A percentile compares a stretch with the other conserved stretches of the same genome.
phyloP scores from a whole-genome alignment of 2,113 vertebrate species.

The Rhineura floridana region DNA sequence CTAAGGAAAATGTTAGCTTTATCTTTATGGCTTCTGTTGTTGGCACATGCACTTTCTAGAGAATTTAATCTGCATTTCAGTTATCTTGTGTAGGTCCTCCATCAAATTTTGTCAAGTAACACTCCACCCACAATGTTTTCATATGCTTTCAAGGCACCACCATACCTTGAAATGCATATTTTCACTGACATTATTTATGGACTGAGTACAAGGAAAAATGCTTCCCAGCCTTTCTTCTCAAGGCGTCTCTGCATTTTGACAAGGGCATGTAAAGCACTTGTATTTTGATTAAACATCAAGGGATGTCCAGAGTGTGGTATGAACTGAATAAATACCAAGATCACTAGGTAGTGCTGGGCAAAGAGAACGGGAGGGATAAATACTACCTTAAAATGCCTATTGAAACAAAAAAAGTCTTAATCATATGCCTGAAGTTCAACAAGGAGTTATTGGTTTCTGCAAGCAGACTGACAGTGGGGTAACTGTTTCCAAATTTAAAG shows the following conservation, averaged over 20 bases:
- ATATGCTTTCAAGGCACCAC: not conserved
- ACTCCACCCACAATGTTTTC: not conserved
- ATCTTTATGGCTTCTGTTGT: not conserved
- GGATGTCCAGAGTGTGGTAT: constrained; percentile 13
- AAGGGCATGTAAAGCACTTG: constrained; percentile 48
- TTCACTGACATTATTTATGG: not conserved
- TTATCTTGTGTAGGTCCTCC: constrained; percentile 10
- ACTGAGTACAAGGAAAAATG: constrained; percentile 35
- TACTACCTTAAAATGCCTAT: too few species aligned
- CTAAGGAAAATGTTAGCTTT: constrained; percentile 15
- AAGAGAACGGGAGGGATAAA: too few species aligned
- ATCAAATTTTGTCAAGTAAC: constrained; percentile 5
- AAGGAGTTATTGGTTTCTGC: too few species aligned
- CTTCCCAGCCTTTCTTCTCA: constrained; percentile 38
- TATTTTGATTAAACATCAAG: constrained; percentile 38
- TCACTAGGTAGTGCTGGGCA: too few species aligned
- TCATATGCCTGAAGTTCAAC: too few species aligned
- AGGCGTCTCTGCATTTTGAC: constrained; percentile 43
- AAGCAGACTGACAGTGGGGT: too few species aligned
- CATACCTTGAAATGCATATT: not conserved
- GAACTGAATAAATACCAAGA: too few species aligned
- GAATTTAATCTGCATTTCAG: constrained; percentile 33
- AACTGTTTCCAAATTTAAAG: too few species aligned
- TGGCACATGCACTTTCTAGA: constrained; percentile 40
- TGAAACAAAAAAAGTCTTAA: too few species aligned